Base-by-base conservation (phyloP, 2,888 invertebrate genomes). In the Sinotaia quadrata region DNA sequence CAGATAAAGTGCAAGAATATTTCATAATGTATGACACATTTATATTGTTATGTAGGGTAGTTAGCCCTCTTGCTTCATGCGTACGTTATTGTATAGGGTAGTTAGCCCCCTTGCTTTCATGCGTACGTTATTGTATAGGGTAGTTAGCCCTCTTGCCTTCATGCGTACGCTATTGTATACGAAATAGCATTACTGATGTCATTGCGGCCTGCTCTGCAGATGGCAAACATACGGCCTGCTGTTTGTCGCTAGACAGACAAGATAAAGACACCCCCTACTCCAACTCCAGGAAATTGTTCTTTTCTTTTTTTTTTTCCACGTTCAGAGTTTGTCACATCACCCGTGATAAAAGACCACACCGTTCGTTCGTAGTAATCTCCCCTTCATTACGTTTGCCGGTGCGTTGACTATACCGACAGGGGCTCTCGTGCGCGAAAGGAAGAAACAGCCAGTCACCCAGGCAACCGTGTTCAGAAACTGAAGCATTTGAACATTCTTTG, bases 181-280 rank as follows among this genome's bases (percentile, higher is more conserved):
- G n/a, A n/a, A n/a, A n/a, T n/a, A n/a, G n/a, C n/a, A n/a, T n/a
- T n/a, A n/a, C n/a, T n/a, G n/a, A n/a, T n/a, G n/a, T n/a, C n/a
- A n/a, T n/a, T n/a, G n/a, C n/a, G n/a, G n/a, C n/a, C n/a, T n/a
- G n/a, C n/a, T n/a, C n/a, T n/a, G n/a, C 47, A 47, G 47, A 47
- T 47, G 47, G 47, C 47, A 47, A 47, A 47, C 47, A 47, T n/a
- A 47, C 47, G 47, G 47, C 12, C 47, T 18, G 47, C n/a, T 47
- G 47, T 47, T 47, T 47, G 47, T 18, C 7, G 47, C 12, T 24
- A 47, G 47, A 47, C 47, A 47, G 47, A 47, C 47, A 47, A 47
- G 47, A 47, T 47, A 47, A 47, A 47, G 47, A 47, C 47, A n/a
- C 47, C n/a, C 47, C 24, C 47, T 47, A 47, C n/a, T n/a, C n/a